Evolutionary conservation across 2,888 invertebrate genomes (phyloP).

Genomic region (Eristalis pertinax): DNA sequence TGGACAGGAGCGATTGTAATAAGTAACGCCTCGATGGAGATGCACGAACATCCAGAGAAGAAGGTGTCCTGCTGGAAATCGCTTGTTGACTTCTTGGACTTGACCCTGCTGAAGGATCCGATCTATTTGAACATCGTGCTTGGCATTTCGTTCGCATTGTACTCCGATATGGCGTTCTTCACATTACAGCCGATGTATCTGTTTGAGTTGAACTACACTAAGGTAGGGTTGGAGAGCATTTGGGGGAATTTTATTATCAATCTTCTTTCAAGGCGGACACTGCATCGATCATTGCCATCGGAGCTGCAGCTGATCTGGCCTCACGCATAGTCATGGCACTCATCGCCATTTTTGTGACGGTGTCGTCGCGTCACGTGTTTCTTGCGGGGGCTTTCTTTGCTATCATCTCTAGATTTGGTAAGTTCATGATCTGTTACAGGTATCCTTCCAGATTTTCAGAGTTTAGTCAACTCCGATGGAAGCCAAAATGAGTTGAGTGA

Average conservation of each 20-base stretch:
- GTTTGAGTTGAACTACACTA: constrained; percentile 78
- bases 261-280: constrained; percentile 82
- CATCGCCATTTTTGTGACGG: constrained; percentile 84
- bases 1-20: constrained; percentile 80
- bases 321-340: constrained; percentile 85
- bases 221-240: constrained; percentile 73
- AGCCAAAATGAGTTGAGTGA: too few species aligned
- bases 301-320: constrained; percentile 86
- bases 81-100: constrained; percentile 85
- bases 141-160: constrained; percentile 86
- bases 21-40: constrained; percentile 77
- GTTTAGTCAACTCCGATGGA: too few species aligned
- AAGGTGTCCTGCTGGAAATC: constrained; percentile 79
- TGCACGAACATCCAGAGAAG: constrained; percentile 73
- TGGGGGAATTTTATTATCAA: not conserved
- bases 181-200: constrained; percentile 85
- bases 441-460: too few species aligned
- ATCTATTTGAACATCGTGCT: constrained; percentile 87
- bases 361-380: constrained; percentile 86
- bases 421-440: constrained; percentile 74
- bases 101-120: constrained; percentile 85
- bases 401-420: constrained; percentile 87
- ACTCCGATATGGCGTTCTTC: constrained; percentile 87
- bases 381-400: constrained; percentile 86
- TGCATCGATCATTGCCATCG: constrained; percentile 87